Evolutionary conservation across 1,140 invertebrate genomes (phyloP).

Genomic region (Caenorhabditis tropicalis): DNA sequence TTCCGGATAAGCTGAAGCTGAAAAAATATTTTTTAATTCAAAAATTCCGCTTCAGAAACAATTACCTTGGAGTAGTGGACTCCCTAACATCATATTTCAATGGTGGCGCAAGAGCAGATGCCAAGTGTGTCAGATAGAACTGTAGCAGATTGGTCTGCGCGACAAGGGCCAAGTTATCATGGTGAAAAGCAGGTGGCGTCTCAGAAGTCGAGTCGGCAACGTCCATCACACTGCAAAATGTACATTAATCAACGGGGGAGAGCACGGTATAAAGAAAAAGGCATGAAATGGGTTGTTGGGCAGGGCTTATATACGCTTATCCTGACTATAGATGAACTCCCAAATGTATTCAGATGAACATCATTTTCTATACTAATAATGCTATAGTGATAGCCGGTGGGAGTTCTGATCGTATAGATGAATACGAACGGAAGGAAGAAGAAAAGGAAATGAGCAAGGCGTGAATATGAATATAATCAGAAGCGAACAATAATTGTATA

Average conservation of each 20-base stretch:
- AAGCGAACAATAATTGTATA: constrained; percentile 30
- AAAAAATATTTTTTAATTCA: not conserved
- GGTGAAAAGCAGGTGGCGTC: constrained; percentile 32
- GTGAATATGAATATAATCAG: constrained; percentile 5
- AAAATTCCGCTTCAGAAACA: not conserved
- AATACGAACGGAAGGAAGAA: not conserved
- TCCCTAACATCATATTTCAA: not conserved
- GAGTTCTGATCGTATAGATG: not conserved
- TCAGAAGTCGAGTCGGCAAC: constrained; percentile 16
- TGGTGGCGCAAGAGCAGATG: not conserved
- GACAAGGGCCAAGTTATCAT: not conserved
- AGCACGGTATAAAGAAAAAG: not conserved
- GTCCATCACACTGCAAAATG: constrained; percentile 6
- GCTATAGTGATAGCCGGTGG: not conserved
- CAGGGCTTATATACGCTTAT: not conserved
- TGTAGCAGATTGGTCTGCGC: constrained; percentile 7
- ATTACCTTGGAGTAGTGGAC: not conserved
- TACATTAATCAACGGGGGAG: not conserved
- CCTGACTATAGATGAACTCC: not conserved
- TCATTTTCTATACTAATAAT: not conserved
- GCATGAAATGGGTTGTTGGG: not conserved
- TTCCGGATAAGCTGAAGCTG: not conserved
- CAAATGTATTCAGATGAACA: not conserved
- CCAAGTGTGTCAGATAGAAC: constrained; percentile 21
- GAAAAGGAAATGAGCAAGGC: not conserved